A percentile compares a stretch with the other conserved stretches of the same genome.
Evolutionary conservation across 2,113 vertebrate species (phyloP).

Genomic region (Oncorhynchus gorbuscha): DNA sequence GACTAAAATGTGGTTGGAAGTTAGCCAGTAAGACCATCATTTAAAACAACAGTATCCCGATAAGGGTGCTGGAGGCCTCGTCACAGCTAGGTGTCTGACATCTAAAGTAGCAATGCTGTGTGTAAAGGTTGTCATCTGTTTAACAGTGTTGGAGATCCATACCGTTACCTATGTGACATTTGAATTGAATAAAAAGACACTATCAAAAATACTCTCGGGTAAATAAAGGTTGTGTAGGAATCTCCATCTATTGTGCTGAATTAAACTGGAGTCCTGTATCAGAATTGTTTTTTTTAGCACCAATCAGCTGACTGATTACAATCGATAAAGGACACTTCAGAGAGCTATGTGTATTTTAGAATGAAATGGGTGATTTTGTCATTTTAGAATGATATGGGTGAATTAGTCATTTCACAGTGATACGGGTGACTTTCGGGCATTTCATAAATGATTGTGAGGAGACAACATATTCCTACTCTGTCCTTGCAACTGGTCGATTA

Average conservation of each 20-base stretch:
- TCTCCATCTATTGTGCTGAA: conserved; percentile 31
- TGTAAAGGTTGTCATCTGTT: neutral
- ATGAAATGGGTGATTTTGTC: conserved; percentile 43
- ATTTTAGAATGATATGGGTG: too few relatives aligned
- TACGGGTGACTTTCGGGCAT: conserved; percentile 52
- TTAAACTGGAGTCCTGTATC: conserved; percentile 30
- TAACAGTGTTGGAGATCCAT: neutral
- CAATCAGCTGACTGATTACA: conserved; percentile 55
- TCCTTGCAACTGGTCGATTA: conserved; percentile 20
- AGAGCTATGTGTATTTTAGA: neutral
- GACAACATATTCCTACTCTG: conserved; percentile 33
- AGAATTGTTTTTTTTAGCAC: conserved; percentile 46
- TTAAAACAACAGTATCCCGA: neutral
- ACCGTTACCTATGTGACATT: neutral
- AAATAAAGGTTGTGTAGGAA: conserved; percentile 61
- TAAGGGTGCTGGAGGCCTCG: neutral
- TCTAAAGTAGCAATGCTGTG: neutral
- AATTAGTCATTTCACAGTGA: neutral
- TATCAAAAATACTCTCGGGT: conserved; percentile 69
- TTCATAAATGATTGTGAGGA: conserved; percentile 47
- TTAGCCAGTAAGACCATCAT: too few relatives aligned
- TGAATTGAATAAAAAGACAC: conserved; percentile 39
- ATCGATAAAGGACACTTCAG: conserved; percentile 62
- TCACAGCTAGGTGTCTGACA: too few relatives aligned
- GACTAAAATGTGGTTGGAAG: neutral